Evolutionary conservation across 2,888 invertebrate genomes (phyloP).

Genomic region (Melieria omissa): DNA sequence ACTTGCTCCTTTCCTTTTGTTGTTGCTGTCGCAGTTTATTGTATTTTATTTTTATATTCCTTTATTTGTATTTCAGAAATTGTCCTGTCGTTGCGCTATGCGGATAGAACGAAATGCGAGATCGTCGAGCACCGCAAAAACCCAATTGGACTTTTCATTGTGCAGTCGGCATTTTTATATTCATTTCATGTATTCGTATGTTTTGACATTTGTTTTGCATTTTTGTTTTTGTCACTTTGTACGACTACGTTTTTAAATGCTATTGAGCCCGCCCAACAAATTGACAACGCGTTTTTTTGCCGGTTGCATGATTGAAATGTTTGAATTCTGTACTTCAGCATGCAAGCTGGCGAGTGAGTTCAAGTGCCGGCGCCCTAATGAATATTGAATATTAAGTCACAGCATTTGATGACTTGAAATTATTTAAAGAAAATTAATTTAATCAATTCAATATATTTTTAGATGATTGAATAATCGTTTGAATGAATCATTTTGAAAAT

Average conservation of each 20-base stretch:
- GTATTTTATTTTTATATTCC: neutral
- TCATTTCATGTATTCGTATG: constrained; percentile 3
- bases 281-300: neutral
- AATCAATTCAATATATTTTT: too few species aligned
- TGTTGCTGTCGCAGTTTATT: too few species aligned
- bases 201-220: neutral
- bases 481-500: too few species aligned
- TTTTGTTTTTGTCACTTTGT: neutral
- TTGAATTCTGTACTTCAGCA: constrained; percentile 5
- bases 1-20: too few species aligned
- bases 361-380: neutral
- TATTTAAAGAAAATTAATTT: too few species aligned
- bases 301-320: constrained; percentile 6
- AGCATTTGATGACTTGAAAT: too few species aligned
- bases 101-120: neutral
- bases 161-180: constrained; percentile 35
- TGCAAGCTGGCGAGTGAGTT: neutral
- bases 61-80: constrained; percentile 3
- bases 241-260: neutral
- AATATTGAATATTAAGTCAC: neutral
- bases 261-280: neutral
- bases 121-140: constrained; percentile 7
- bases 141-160: constrained; percentile 34
- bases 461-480: too few species aligned
- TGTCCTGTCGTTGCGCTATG: neutral